These are phyloP conservation scores for Melanostoma scalare DNA, from an alignment of 2,888 invertebrate genomes.

Conservation along the genomic window DNA sequence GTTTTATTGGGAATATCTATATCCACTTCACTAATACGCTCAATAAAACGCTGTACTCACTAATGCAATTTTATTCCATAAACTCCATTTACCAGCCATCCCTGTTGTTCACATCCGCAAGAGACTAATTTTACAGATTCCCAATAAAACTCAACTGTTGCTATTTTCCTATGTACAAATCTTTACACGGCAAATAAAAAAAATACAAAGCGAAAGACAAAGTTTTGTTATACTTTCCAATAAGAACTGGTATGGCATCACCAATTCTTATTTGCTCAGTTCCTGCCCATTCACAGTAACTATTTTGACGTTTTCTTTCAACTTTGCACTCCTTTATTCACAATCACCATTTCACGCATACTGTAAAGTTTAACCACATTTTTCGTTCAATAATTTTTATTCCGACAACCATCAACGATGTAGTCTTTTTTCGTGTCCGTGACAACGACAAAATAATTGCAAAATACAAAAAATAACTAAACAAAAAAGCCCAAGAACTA, in stretches of 20 bases:
- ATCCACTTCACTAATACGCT: too few relatives aligned
- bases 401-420: constrained; percentile 71
- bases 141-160: too few relatives aligned
- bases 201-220: too few relatives aligned
- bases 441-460: constrained; percentile 59
- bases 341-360: constrained; percentile 5
- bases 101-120: too few relatives aligned
- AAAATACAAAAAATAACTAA: constrained; percentile 52
- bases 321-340: constrained; percentile 2
- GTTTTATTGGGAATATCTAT: too few relatives aligned
- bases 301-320: constrained; percentile 51
- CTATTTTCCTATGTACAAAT: too few relatives aligned
- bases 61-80: too few relatives aligned
- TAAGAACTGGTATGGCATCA: constrained; percentile 11
- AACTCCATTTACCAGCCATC: too few relatives aligned
- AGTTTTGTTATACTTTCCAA: constrained; percentile 56
- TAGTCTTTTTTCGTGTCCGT: constrained; percentile 71
- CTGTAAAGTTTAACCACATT: constrained; percentile 1
- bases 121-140: too few relatives aligned
- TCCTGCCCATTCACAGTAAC: constrained; percentile 1
- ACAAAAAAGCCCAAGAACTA: constrained; percentile 40
- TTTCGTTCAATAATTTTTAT: constrained; percentile 54
- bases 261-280: constrained; percentile 36
- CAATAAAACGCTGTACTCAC: too few relatives aligned
- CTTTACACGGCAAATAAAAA: too few relatives aligned